Conservation (phyloP, 35 echinoderm and acorn worm species). For the Acanthaster planci region DNA sequence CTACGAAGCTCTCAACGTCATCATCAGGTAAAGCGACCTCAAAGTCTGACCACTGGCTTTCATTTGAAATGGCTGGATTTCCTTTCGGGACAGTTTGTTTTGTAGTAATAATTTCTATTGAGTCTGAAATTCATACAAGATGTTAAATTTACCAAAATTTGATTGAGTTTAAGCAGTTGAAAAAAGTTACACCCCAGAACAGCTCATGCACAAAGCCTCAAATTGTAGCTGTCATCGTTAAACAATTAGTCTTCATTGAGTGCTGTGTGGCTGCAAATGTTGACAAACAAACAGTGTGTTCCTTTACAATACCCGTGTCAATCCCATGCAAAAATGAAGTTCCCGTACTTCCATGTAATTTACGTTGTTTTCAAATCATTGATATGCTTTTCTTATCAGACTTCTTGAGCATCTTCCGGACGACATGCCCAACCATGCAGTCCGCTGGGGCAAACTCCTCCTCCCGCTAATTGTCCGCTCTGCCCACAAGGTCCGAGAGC, state of each 20-base stretch:
- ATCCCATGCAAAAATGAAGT: no score
- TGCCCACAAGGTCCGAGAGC: slow-evolving; percentile 79
- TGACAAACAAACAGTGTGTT: no score
- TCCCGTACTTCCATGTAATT: neutral
- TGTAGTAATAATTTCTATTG: neutral
- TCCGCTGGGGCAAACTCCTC: slow-evolving; percentile 79
- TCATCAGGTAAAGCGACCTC: slow-evolving; percentile 65
- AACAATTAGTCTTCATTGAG: no score
- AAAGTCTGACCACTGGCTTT: neutral
- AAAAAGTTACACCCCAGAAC: no score
- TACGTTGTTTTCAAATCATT: no score
- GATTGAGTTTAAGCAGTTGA: no score
- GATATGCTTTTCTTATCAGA: no score
- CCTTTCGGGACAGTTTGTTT: neutral
- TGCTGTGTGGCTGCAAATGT: no score
- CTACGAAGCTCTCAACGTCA: slow-evolving; percentile 81
- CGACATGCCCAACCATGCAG: slow-evolving; percentile 59
- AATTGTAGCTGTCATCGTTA: no score
- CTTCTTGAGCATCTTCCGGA: slow-evolving; percentile 80
- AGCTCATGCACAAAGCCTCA: no score
- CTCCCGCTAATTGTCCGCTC: slow-evolving; percentile 73
- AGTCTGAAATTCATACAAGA: neutral
- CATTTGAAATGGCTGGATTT: no score
- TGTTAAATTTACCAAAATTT: neutral
- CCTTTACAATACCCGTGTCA: no score